These are phyloP conservation scores for Anoplophora glabripennis DNA, from an alignment of 1,140 invertebrate genomes.

Conservation along the genomic window DNA sequence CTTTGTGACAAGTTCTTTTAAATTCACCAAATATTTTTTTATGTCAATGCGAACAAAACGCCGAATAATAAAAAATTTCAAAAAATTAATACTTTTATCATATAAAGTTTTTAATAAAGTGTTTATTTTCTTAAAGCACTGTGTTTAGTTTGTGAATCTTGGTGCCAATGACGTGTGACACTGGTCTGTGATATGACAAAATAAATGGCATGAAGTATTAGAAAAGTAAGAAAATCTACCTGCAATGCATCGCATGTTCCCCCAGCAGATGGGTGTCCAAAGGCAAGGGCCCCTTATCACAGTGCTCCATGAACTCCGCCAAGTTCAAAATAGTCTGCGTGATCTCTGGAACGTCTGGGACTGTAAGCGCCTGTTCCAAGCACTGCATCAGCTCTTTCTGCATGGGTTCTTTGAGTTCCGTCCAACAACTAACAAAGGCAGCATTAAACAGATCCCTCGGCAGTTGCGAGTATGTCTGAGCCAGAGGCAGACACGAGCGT, in stretches of 20 bases:
- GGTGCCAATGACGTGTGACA: too few species aligned
- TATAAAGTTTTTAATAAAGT: too few species aligned
- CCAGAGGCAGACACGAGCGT: constrained; percentile 85
- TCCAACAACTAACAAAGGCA: constrained; percentile 99
- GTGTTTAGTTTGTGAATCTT: too few species aligned
- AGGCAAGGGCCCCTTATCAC: constrained; percentile 92
- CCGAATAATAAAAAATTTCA: too few species aligned
- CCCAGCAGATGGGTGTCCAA: constrained; percentile 81
- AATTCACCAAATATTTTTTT: too few species aligned
- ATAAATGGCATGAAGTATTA: neutral
- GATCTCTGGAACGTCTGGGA: constrained; percentile 93
- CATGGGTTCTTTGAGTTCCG: constrained; percentile 79
- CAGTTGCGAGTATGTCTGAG: constrained; percentile 91
- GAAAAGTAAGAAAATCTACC: constrained; percentile 55
- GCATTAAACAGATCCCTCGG: constrained; percentile 96
- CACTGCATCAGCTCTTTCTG: constrained; percentile 85
- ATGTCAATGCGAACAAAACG: too few species aligned
- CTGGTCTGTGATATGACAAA: too few species aligned
- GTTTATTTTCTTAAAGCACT: too few species aligned
- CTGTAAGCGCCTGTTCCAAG: constrained; percentile 84
- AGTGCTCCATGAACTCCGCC: constrained; percentile 99
- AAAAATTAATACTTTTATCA: too few species aligned
- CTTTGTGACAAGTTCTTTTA: too few species aligned
- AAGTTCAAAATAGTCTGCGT: constrained; percentile 97
- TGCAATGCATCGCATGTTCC: constrained; percentile 77